Percentiles rank a stretch among this genome's conserved stretches.
phyloP scores from a whole-genome alignment of 2,113 vertebrate genomes.

The Cyphomyrus plagiostoma region DNA sequence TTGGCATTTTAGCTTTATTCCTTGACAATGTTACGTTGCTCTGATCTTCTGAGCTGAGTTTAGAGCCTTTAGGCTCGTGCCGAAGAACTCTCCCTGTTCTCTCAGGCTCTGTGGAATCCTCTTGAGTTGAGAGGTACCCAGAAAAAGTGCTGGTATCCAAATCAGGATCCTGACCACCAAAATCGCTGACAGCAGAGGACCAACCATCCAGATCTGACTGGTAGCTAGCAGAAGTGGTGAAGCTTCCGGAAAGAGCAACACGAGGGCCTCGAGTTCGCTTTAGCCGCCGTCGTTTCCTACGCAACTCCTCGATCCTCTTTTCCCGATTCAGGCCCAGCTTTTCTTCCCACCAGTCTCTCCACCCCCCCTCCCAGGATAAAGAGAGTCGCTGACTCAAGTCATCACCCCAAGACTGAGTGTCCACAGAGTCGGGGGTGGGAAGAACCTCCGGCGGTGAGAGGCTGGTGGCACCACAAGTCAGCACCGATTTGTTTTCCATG shows the following conservation, averaged over 20 bases:
- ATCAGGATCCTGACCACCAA: constrained; percentile 11
- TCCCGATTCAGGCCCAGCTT: constrained; percentile 40
- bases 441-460: background rate
- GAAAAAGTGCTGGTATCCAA: constrained; percentile 25
- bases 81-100: background rate
- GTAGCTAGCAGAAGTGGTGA: constrained; percentile 65
- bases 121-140: background rate
- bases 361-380: constrained; percentile 57
- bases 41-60: background rate
- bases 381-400: constrained; percentile 65
- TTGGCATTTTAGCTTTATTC: background rate
- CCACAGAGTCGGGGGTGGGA: constrained; percentile 22
- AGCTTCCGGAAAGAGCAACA: constrained; percentile 58
- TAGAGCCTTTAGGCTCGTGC: too few species aligned
- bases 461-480: constrained; percentile 34
- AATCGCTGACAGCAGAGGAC: constrained; percentile 10
- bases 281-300: constrained; percentile 53
- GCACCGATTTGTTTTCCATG: constrained; percentile 49
- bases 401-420: constrained; percentile 39
- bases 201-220: constrained; percentile 42
- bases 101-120: background rate
- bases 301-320: constrained; percentile 39
- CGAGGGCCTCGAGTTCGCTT: constrained; percentile 44
- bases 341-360: constrained; percentile 67
- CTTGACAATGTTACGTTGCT: too few species aligned